Evolutionary conservation across 2,797 vertebrate genomes (phyloP).

Genomic region (Sciurus carolinensis): DNA sequence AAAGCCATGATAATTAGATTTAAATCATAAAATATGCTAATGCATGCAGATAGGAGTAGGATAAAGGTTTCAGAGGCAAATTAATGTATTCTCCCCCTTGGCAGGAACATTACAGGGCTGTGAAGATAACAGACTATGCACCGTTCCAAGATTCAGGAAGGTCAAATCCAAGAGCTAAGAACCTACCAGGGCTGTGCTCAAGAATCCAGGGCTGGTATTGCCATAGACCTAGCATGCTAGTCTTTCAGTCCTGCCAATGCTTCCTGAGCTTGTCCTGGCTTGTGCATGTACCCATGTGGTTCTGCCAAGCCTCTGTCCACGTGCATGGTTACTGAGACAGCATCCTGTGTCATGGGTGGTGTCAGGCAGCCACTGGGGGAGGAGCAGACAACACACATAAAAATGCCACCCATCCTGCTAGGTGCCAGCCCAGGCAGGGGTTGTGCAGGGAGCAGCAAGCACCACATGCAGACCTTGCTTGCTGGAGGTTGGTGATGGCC

Average conservation of each 20-base stretch:
- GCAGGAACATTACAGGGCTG: slow-evolving; percentile 49
- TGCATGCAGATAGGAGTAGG: slow-evolving; percentile 72
- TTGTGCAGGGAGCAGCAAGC: fast-evolving
- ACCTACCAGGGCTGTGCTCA: not conserved
- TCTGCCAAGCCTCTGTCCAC: not conserved
- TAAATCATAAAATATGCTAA: slow-evolving; percentile 82
- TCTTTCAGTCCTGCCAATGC: not conserved
- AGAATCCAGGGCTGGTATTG: not conserved
- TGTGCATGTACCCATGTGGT: not conserved
- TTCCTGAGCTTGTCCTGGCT: not conserved
- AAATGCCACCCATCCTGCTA: not conserved
- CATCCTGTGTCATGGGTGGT: too few species aligned
- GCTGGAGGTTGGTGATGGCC: fast-evolving
- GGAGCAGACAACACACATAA: not conserved
- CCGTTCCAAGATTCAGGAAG: not conserved
- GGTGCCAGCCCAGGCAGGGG: fast-evolving
- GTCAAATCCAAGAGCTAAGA: not conserved
- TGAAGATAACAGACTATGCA: not conserved
- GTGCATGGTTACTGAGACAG: fast-evolving
- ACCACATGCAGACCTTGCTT: not conserved
- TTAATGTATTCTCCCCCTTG: slow-evolving; percentile 53
- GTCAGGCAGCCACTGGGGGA: not conserved
- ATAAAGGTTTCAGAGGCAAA: slow-evolving; percentile 78
- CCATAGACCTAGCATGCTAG: not conserved
- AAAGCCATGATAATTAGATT: slow-evolving; percentile 81